Conservation (phyloP, 92 coral and sea anemone genomes). For the Muricea muricata region DNA sequence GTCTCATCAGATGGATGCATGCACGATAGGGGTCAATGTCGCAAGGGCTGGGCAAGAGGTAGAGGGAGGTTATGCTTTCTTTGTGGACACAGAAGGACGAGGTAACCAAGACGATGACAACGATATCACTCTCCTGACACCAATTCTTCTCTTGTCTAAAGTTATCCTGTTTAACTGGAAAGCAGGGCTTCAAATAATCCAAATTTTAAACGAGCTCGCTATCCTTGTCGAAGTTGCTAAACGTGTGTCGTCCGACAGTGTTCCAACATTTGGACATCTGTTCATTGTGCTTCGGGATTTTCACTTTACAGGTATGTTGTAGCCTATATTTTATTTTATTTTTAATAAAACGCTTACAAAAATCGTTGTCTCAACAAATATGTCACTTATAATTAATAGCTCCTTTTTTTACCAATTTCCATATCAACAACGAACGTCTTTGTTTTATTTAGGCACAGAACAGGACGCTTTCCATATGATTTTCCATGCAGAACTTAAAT, state of each 20-base stretch:
- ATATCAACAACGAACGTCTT: background rate
- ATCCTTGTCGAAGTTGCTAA: conserved; percentile 31
- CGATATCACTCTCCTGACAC: conserved; percentile 3
- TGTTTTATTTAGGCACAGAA: background rate
- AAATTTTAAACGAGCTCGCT: conserved; percentile 23
- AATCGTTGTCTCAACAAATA: too few relatives aligned
- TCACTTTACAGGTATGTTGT: conserved; percentile 33
- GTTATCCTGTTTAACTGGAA: conserved; percentile 34
- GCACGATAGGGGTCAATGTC: too few relatives aligned
- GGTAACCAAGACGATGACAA: conserved; percentile 5
- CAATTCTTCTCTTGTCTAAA: conserved; percentile 38
- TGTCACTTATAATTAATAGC: too few relatives aligned
- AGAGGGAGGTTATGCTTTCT: background rate
- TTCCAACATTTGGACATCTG: conserved; percentile 26
- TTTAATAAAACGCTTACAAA: too few relatives aligned
- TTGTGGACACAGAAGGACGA: too few relatives aligned
- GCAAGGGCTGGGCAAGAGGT: conserved; percentile 1
- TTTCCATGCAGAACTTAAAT: conserved; percentile 5
- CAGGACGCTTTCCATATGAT: conserved; percentile 24
- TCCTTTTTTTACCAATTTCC: too few relatives aligned
- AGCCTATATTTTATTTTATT: too few relatives aligned
- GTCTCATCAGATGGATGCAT: background rate
- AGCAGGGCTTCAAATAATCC: conserved; percentile 12
- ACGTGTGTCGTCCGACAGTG: conserved; percentile 20
- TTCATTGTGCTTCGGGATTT: conserved; percentile 38